A percentile compares a stretch with the other conserved stretches of the same genome.
These are phyloP conservation scores for Geotrupes spiniger DNA, from an alignment of 2,888 invertebrate species.

Conservation along the genomic window DNA sequence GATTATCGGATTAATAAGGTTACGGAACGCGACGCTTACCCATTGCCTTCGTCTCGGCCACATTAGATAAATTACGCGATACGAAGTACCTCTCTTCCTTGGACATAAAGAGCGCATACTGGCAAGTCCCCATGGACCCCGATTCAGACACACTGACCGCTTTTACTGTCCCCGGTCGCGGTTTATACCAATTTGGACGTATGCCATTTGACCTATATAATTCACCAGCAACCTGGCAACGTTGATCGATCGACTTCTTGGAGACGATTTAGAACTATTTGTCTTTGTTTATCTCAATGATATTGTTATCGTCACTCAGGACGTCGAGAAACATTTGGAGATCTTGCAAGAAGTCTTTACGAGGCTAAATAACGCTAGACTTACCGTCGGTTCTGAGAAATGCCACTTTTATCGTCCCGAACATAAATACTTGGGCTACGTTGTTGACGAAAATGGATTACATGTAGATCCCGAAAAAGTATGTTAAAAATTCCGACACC, in stretches of 20 bases:
- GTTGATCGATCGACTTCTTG: conserved; percentile 24
- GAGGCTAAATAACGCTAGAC: conserved; percentile 23
- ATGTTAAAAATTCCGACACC: conserved; percentile 32
- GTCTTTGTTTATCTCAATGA: conserved; percentile 31
- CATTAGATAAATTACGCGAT: conserved; percentile 27
- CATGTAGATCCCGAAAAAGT: conserved; percentile 32
- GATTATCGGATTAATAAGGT: conserved; percentile 30
- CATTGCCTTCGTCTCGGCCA: conserved; percentile 29
- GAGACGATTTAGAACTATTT: conserved; percentile 8
- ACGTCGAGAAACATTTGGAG: conserved; percentile 18
- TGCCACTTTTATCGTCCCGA: conserved; percentile 26
- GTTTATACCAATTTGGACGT: conserved; percentile 28
- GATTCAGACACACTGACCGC: conserved; percentile 31
- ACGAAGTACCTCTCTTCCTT: conserved; percentile 29
- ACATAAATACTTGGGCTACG: conserved; percentile 33
- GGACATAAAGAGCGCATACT: conserved; percentile 29
- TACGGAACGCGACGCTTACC: conserved; percentile 32
- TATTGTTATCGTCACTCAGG: conserved; percentile 27
- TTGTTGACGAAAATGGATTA: conserved; percentile 30
- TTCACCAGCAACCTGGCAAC: conserved; percentile 24
- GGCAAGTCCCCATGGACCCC: conserved; percentile 30
- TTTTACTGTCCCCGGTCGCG: conserved; percentile 35
- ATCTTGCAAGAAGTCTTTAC: conserved; percentile 25
- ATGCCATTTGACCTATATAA: conserved; percentile 30
- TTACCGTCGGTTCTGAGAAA: conserved; percentile 31